Evolutionary conservation across 2,113 vertebrate species (phyloP), one percentile per base, ranked within the genome.

Genomic region (Hystrix cristata): DNA sequence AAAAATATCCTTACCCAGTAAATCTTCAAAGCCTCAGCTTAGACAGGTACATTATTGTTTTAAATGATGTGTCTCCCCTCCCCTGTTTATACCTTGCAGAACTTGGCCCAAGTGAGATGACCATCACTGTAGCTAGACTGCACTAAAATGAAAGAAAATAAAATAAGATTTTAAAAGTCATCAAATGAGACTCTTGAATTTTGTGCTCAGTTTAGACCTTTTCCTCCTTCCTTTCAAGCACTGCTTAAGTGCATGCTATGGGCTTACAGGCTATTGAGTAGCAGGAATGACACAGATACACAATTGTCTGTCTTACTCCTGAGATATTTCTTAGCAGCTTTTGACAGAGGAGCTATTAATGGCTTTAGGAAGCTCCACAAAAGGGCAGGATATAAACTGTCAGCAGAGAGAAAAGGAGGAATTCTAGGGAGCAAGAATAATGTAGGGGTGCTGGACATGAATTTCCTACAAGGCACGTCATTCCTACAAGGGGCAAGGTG

Each of bases 101-200:
- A 99, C 98, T 99, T 99, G 46, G 99, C 99, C 99, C 99, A 99
- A 95, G 99, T 99, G 34, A 99, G 98, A 0, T 99, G 99, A 87
- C 99, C 99, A 96, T 99, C 99, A 72, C 92, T 99, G 96, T 99
- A 99, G 98, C 98, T 98, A 60, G 98, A 96, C 31, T 99, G 99
- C 95, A 99, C 99, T 99, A 82, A 74, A 98, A 96, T 43, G 3
- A 90, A 95, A 92, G 65, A 82, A 80, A 10, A 87, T 5, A 89
- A 48, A 86, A 82, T 67, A n/a, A 85, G 21, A 91, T n/a, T 62
- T 16, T 10, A 27, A 84, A 46, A 13, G 74, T 90, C 87, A 57
- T 62, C 38, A 87, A 84, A 65, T 65, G 43, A 71, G 38, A 60
- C 9, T 82, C 80, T 88, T 96, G 27, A 38, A 16, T 78, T 95